Conservation (phyloP, 1,140 invertebrate genomes). For the Octopus bimaculoides region DNA sequence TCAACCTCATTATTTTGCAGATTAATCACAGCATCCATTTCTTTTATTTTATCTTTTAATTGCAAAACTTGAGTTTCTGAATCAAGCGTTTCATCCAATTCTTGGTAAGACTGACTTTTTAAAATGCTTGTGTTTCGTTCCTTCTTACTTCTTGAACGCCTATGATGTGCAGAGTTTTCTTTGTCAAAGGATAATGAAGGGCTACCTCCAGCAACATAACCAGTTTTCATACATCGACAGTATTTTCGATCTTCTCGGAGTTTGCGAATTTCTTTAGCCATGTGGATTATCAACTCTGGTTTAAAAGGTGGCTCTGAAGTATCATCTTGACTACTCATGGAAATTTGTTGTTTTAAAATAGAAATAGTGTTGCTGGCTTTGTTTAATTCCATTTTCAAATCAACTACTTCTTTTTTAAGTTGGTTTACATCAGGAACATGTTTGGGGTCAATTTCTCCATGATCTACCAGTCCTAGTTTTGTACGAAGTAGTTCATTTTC, state of each 20-base stretch:
- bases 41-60: neutral
- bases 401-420: conserved; percentile 27
- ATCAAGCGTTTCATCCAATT: neutral
- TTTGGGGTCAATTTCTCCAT: conserved; percentile 9
- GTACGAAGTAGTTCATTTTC: conserved; percentile 25
- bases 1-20: neutral
- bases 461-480: conserved; percentile 21
- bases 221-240: neutral
- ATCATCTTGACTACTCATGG: conserved; percentile 16
- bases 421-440: conserved; percentile 19
- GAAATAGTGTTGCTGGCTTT: conserved; percentile 27
- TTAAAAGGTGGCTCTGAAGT: conserved; percentile 20
- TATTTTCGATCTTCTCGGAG: conserved; percentile 21
- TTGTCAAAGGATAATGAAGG: neutral
- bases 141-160: neutral
- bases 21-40: neutral
- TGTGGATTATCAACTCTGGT: conserved; percentile 31
- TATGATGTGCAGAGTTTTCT: neutral
- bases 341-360: conserved; percentile 33
- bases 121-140: neutral
- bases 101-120: neutral
- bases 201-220: neutral
- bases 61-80: neutral
- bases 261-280: conserved; percentile 35
- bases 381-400: conserved; percentile 24